These are phyloP conservation scores for Geopemphigus sp. DNA, from an alignment of 1,140 invertebrate genomes.

Conservation along the genomic window DNA sequence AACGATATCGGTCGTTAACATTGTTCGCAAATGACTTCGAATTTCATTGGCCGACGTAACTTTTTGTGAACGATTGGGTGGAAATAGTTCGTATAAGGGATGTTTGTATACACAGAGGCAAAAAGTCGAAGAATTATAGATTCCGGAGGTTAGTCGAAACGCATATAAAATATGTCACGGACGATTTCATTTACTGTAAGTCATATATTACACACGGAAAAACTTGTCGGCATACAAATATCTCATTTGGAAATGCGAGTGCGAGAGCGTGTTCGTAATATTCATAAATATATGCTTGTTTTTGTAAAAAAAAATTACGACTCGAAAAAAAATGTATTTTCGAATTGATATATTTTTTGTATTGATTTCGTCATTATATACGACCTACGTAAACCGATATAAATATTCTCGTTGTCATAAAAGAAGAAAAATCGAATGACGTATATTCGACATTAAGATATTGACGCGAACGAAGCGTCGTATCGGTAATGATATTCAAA, in stretches of 20 bases:
- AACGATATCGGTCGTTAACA: slow-evolving; percentile 34
- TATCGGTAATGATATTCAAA: too few relatives aligned
- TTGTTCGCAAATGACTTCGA: slow-evolving; percentile 29
- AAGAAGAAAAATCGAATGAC: too few relatives aligned
- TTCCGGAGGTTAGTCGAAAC: background rate
- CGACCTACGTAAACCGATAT: too few relatives aligned
- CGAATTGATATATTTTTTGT: background rate
- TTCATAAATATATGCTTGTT: background rate
- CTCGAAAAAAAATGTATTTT: background rate
- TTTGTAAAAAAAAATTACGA: background rate
- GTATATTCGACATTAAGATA: too few relatives aligned
- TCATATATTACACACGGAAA: background rate
- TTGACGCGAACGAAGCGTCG: too few relatives aligned
- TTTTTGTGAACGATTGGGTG: slow-evolving; percentile 24
- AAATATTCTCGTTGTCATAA: too few relatives aligned
- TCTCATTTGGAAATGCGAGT: background rate
- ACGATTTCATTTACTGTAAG: background rate
- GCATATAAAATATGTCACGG: slow-evolving; percentile 1
- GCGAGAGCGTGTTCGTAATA: background rate
- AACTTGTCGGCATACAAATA: background rate
- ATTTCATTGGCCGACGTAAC: slow-evolving; percentile 12
- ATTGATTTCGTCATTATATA: background rate
- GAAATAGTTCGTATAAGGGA: background rate
- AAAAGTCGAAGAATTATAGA: slow-evolving; percentile 24
- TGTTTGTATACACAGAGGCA: background rate